These are phyloP conservation scores for Dolomedes plantarius DNA, from an alignment of 2,888 invertebrate genomes.

Conservation along the genomic window DNA sequence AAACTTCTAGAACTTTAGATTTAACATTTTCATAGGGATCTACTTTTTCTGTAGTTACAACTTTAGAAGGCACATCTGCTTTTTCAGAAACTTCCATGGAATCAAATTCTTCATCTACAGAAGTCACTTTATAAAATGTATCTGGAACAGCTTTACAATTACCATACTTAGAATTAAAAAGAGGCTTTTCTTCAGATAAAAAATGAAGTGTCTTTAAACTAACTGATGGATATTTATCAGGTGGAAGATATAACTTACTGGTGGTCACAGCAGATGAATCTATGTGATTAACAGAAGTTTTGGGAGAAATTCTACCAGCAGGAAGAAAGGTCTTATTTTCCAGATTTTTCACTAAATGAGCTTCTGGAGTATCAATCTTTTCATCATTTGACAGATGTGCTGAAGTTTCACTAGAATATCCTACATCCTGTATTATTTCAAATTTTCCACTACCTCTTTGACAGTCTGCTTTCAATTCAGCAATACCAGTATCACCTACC, in stretches of 20 bases:
- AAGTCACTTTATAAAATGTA: slow-evolving; percentile 62
- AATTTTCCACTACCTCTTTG: slow-evolving; percentile 45
- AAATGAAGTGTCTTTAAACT: slow-evolving; percentile 53
- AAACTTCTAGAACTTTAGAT: not conserved
- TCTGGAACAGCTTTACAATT: slow-evolving; percentile 29
- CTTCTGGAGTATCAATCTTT: slow-evolving; percentile 65
- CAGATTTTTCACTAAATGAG: not conserved
- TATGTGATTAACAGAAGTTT: not conserved
- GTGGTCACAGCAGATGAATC: not conserved
- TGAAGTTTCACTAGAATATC: slow-evolving; percentile 77
- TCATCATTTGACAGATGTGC: slow-evolving; percentile 76
- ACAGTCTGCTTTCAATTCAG: slow-evolving; percentile 71
- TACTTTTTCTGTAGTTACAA: not conserved
- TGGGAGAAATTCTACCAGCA: not conserved
- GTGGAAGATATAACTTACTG: slow-evolving; percentile 37
- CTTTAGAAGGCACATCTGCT: not conserved
- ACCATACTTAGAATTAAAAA: slow-evolving; percentile 17
- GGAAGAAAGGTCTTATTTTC: not conserved
- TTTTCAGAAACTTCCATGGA: not conserved
- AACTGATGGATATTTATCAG: slow-evolving; percentile 59
- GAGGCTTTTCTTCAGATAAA: slow-evolving; percentile 33
- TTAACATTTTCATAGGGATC: not conserved
- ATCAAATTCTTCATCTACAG: slow-evolving; percentile 55
- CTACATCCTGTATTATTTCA: slow-evolving; percentile 75
- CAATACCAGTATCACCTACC: slow-evolving; percentile 73